Evolutionary conservation across 2,888 invertebrate species (phyloP), one percentile per base, ranked within the genome.

Genomic region (Phalera bucephala): DNA sequence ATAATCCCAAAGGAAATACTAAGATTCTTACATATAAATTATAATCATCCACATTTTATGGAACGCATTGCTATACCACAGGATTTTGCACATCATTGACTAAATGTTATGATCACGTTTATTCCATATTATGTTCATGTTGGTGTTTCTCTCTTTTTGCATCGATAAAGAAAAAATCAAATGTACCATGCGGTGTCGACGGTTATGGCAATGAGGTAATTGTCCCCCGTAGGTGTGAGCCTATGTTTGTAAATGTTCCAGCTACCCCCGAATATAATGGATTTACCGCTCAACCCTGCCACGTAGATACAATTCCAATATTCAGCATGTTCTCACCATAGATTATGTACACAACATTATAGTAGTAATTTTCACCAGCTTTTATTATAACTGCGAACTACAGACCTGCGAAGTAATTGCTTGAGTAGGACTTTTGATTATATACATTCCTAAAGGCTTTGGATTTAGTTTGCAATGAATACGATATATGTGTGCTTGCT

Each of bases 121-220:
- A 59, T 63, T 11, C 73, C 69, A 66, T 70, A 65, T 81, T 81
- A 72, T 86, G 78, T 87, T 88, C 81, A 87, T 84, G 72, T 85
- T 81, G 80, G 59, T 90, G 84, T 87, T 90, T 91, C 83, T 90
- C 77, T 85, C 90, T 91, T 91, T 91, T 91, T 91, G 91, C 91
- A 90, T 90, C 91, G 73, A 82, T 87, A 87, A 91, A 93, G 93
- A 92, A 93, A 93, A 93, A 96, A 96, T 93, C 96, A 96, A 94
- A 96, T 96, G 96, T 96, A 96, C 94, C 96, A 96, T 93, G 96
- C 96, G 85, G 96, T 97, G 84, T 96, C 96, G 68, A 95, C 96
- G 88, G 96, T 97, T 86, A 96, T 96, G 91, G 95, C 96, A 76
- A 94, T 96, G 95, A 95, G 95, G 95, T 95, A 95, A 94, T 64